phyloP scores from a whole-genome alignment of 2,888 invertebrate species.

The Cactoblastis cactorum region DNA sequence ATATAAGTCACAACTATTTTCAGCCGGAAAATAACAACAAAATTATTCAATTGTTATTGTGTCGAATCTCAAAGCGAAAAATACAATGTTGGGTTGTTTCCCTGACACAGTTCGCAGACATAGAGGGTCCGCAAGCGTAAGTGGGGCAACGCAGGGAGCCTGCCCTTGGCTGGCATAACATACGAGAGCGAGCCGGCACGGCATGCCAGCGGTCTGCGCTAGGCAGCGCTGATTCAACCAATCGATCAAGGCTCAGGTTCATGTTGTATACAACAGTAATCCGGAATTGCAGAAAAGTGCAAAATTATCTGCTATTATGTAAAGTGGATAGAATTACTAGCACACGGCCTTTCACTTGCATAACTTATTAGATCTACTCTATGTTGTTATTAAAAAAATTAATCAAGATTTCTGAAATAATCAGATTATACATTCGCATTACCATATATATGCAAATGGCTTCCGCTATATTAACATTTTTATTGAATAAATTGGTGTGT shows the following conservation, averaged over 20 bases:
- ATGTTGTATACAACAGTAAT: conserved; percentile 12
- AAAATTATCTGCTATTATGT: conserved; percentile 8
- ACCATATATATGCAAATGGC: neutral
- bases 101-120: conserved; percentile 11
- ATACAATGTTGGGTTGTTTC: neutral
- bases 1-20: too few relatives aligned
- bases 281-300: conserved; percentile 10
- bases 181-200: conserved; percentile 5
- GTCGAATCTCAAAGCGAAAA: neutral
- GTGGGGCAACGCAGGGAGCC: neutral
- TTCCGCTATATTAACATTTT: neutral
- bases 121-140: neutral
- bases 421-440: neutral
- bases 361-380: neutral
- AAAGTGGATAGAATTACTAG: conserved; percentile 6
- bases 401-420: neutral
- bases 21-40: too few relatives aligned
- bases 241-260: conserved; percentile 16
- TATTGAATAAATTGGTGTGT: neutral
- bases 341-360: conserved; percentile 2
- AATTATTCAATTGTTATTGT: too few relatives aligned
- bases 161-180: conserved; percentile 7
- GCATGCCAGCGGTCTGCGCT: too few relatives aligned
- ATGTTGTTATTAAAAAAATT: conserved; percentile 1
- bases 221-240: conserved; percentile 14